Conservation (phyloP, 2,113 vertebrate genomes). For the Misgurnus mizolepis region DNA sequence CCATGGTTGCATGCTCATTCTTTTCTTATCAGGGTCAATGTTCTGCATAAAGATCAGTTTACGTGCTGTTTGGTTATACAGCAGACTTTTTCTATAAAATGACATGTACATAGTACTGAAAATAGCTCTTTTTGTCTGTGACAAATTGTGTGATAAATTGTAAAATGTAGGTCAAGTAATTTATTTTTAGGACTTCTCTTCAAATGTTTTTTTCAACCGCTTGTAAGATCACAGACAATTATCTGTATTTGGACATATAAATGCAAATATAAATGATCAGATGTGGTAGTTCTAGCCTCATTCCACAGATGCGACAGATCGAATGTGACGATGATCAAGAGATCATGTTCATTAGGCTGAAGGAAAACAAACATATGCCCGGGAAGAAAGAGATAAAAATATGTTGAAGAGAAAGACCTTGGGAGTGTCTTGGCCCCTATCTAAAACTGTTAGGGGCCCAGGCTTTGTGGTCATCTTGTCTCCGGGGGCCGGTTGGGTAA, state of each 20-base stretch:
- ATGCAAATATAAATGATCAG: no score
- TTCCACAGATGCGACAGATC: slow-evolving; percentile 27
- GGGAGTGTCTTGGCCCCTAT: slow-evolving; percentile 66
- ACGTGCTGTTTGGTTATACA: no score
- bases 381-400: slow-evolving; percentile 56
- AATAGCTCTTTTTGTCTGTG: no score
- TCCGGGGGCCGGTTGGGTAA: slow-evolving; percentile 69
- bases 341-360: slow-evolving; percentile 65
- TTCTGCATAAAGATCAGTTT: no score
- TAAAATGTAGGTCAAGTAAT: not conserved
- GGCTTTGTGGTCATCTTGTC: slow-evolving; percentile 63
- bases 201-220: no score
- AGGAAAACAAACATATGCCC: slow-evolving; percentile 69
- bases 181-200: not conserved
- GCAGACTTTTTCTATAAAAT: no score
- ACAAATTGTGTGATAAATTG: no score
- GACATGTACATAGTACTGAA: no score
- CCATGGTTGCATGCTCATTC: no score
- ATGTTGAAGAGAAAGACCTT: slow-evolving; percentile 51
- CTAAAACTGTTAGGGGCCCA: slow-evolving; percentile 68
- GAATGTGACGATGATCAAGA: slow-evolving; percentile 48
- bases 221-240: no score
- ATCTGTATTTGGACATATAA: no score
- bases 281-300: slow-evolving; percentile 13
- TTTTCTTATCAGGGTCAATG: no score